Base-by-base conservation (phyloP, 2,797 vertebrate species). In the Valencia hispanica region DNA sequence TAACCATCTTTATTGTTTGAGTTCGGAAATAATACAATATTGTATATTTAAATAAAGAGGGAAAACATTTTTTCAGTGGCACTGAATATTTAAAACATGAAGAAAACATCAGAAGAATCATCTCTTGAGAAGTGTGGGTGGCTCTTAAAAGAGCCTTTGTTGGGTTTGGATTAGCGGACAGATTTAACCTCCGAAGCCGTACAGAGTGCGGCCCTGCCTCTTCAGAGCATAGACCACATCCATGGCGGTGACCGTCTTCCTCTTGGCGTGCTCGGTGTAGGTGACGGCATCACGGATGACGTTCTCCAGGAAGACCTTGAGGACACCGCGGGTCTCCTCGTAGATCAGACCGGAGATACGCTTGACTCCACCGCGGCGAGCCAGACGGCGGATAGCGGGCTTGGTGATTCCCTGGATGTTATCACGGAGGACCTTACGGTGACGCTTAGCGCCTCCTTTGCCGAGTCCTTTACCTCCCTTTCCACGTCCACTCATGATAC, bases 301-400 rank as follows among this genome's bases (percentile, higher is more conserved):
- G 11, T 88, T 86, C 86, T 88, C 86, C 81, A 88, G 53, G 17
- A 88, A 86, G 0, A 88, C 84, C 43, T 88, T 86, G 0, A 88
- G 66, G 1, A 88, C 84, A 0, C 81, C 84, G 11, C 81, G 81
- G 5, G 84, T 82, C 70, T 81, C 50, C 50, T 53, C 50, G 22
- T 53, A 53, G 50, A 53, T 53, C 7, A 53, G 50, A 2, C 50
- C 50, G 50, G 50, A 53, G 50, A 53, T 53, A 10, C 50, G 50
- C 22, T 53, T 53, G 8, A 53, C 50, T 22, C 50, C 50, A 2
- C 50, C 50, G 0, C 50, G 50, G 50, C 50, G 50, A 25, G 50
- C 50, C 50, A 53, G 50, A 1, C 50, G 50, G 8, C 50, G 50
- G 22, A 53, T 53, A 8, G 50, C 50, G 50, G 50, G 50, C 22